These are phyloP conservation scores for Dromius quadrimaculatus DNA, from an alignment of 2,888 invertebrate species.

Conservation along the genomic window DNA sequence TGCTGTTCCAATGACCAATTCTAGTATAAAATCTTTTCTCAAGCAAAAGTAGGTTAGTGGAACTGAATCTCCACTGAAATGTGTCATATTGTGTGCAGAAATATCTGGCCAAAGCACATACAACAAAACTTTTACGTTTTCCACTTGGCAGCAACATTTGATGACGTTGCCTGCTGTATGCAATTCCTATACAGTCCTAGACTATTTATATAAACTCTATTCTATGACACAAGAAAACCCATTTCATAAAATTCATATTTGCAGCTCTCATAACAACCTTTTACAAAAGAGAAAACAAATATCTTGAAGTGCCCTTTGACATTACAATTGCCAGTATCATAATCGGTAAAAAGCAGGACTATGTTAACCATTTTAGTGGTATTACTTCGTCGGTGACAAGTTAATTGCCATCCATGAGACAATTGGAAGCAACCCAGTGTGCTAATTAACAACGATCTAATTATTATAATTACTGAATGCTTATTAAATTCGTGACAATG, in stretches of 20 bases:
- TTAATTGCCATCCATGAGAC: constrained; percentile 17
- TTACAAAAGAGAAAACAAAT: no score
- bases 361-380: background rate
- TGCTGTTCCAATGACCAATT: no score
- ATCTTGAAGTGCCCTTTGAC: no score
- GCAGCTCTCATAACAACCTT: no score
- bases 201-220: background rate
- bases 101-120: constrained; percentile 13
- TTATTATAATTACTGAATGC: constrained; percentile 27
- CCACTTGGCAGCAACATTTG: constrained; percentile 2
- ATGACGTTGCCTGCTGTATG: background rate
- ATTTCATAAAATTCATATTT: no score
- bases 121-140: constrained; percentile 21
- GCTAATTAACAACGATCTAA: constrained; percentile 37
- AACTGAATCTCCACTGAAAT: background rate
- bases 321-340: no score
- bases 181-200: background rate
- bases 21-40: no score
- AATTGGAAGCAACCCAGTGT: constrained; percentile 11
- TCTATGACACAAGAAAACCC: no score
- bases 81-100: constrained; percentile 3
- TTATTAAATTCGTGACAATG: constrained; percentile 33
- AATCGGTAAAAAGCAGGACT: no score
- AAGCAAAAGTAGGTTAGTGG: background rate
- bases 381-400: background rate